Base-by-base conservation (phyloP, 2,888 invertebrate genomes). In the Trichogramma dendrolimi region DNA sequence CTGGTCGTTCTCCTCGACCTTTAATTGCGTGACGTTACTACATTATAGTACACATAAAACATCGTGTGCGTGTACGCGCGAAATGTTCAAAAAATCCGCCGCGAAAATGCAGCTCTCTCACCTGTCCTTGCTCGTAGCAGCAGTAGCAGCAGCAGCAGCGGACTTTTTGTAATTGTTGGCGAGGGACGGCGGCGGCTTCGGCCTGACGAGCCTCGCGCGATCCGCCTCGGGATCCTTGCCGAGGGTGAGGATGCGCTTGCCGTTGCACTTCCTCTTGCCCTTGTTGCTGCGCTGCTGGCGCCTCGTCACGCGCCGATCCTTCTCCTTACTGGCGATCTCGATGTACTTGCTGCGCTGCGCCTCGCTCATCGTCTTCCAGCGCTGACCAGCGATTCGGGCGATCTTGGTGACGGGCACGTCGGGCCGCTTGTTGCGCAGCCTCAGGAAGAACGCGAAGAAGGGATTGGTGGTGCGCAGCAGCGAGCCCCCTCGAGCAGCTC, bases 301-400 rank as follows among this genome's bases (percentile, higher is more conserved):
- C 38, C 53, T 66, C 42, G 66, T 68, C 27, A 68, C 68, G n/a
- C 76, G 71, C 14, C 75, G 70, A 51, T 67, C 73, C 53, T 73
- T 78, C 55, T 77, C 78, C 8, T 69, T 71, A 42, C 70, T 70
- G 2, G 78, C 78, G 4, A 78, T 62, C 11, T 75, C 72, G 7
- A 79, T 67, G 46, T 79, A 79, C 52, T 75, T 78, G 49, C 72
- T 69, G 52, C 74, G 72, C 53, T 77, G 72, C 8, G 71, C 71
- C 0, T 61, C 55, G 0, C 68, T 70, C 74, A 79, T 76, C 55
- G 60, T 66, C 0, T 71, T 53, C 78, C 78, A 79, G 8, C 72
- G 62, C 65, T 71, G 73, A 0, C 79, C 78, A 2, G 79, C 79
- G 0, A 72, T 63, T 5, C 72, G 65, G 1, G 79, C 78, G 10